Conservation (phyloP, 2,888 invertebrate species). For the Nysson spinosus region DNA sequence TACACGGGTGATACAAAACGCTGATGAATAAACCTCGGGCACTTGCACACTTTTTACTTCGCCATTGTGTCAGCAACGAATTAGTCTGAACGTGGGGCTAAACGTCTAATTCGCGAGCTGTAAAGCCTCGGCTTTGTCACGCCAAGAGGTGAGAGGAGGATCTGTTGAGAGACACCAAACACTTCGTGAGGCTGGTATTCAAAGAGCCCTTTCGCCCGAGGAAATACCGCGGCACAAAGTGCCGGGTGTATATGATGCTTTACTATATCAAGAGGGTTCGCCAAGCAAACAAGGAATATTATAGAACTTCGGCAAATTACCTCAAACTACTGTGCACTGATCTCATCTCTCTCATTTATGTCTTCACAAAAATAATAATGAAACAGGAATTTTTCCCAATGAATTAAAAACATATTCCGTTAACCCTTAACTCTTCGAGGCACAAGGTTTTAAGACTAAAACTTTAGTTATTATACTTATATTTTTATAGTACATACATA, state of each 20-base stretch:
- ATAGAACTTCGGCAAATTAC: constrained; percentile 13
- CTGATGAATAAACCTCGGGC: no score
- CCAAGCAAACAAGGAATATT: background rate
- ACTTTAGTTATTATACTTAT: no score
- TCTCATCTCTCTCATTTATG: constrained; percentile 9
- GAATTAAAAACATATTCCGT: no score
- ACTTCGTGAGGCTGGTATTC: constrained; percentile 37
- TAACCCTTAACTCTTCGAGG: no score
- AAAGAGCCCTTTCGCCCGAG: constrained; percentile 45
- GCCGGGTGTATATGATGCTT: constrained; percentile 32
- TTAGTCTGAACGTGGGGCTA: constrained; percentile 31
- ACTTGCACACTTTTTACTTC: no score
- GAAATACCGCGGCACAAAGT: constrained; percentile 43
- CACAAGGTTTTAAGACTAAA: no score
- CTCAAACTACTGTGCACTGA: constrained; percentile 2
- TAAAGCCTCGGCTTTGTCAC: constrained; percentile 46
- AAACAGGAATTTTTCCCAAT: no score
- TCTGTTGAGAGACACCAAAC: constrained; percentile 27
- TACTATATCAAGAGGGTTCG: constrained; percentile 28
- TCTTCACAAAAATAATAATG: background rate
- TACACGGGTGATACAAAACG: no score
- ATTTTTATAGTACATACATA: no score
- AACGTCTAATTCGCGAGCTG: constrained; percentile 39
- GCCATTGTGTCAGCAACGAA: constrained; percentile 25
- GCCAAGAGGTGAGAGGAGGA: constrained; percentile 34